Percentiles rank a stretch among this genome's conserved stretches.
phyloP scores from a whole-genome alignment of 2,888 invertebrate genomes.

The Limenitis camilla region DNA sequence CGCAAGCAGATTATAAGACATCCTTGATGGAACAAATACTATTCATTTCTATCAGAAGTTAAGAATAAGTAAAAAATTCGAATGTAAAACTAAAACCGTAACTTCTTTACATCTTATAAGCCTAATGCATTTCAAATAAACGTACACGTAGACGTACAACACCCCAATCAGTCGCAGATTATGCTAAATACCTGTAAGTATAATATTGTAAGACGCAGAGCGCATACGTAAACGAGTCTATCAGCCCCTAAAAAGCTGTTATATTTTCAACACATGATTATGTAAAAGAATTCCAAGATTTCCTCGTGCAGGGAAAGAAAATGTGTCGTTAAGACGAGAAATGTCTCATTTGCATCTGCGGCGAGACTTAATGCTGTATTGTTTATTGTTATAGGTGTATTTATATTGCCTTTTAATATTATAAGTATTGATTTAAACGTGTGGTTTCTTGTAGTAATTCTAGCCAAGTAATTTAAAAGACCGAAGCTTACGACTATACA shows the following conservation, averaged over 20 bases:
- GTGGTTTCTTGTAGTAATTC: too few species aligned
- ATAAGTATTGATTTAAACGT: too few species aligned
- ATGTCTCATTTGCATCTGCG: slow-evolving; percentile 58
- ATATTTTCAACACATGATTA: slow-evolving; percentile 73
- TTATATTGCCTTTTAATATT: too few species aligned
- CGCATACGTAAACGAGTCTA: slow-evolving; percentile 57
- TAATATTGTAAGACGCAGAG: slow-evolving; percentile 46
- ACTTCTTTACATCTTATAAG: background rate
- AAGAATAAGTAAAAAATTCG: too few species aligned
- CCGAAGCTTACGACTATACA: too few species aligned
- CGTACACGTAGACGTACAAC: slow-evolving; percentile 7
- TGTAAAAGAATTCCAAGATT: slow-evolving; percentile 69
- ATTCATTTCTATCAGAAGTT: too few species aligned
- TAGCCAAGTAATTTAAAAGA: too few species aligned
- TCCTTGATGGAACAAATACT: too few species aligned
- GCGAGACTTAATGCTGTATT: slow-evolving; percentile 21
- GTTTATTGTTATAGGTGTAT: slow-evolving; percentile 12
- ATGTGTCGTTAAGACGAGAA: slow-evolving; percentile 64
- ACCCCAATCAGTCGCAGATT: slow-evolving; percentile 41
- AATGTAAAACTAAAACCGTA: too few species aligned
- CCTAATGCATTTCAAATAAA: slow-evolving; percentile 18
- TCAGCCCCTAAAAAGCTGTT: slow-evolving; percentile 64
- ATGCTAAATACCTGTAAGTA: slow-evolving; percentile 61
- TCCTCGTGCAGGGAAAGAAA: slow-evolving; percentile 52
- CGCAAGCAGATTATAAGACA: too few species aligned